Conservation (phyloP, 2,113 vertebrate species). For the Hemiscyllium ocellatum region DNA sequence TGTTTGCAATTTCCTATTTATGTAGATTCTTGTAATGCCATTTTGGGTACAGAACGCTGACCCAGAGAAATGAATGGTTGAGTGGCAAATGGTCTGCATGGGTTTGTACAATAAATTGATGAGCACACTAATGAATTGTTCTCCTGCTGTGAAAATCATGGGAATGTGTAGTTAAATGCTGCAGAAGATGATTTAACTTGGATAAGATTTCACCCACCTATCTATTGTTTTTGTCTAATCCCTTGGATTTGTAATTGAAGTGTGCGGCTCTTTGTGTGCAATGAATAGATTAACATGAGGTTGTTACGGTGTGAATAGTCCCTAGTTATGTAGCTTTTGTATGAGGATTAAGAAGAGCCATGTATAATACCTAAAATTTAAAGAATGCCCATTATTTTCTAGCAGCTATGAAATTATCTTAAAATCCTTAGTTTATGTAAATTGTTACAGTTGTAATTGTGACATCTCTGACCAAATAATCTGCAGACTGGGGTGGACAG, state of each 20-base stretch:
- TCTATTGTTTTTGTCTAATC: not conserved
- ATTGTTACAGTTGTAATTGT: not conserved
- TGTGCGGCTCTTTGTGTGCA: not conserved
- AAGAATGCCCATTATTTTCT: not conserved
- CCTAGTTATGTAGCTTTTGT: not conserved
- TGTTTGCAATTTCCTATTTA: not conserved
- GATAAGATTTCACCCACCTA: not conserved
- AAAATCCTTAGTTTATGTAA: not conserved
- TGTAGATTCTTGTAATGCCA: not conserved
- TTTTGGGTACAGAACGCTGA: not conserved
- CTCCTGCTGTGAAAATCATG: not conserved
- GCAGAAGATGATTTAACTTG: not conserved
- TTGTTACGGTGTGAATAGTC: not conserved
- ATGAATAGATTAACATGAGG: not conserved
- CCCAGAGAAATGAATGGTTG: not conserved
- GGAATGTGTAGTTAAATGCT: not conserved
- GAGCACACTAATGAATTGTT: not conserved
- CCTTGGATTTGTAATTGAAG: not conserved
- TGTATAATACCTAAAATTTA: not conserved
- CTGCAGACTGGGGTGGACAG: not conserved
- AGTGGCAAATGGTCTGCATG: not conserved
- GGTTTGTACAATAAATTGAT: not conserved
- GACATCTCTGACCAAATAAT: not conserved
- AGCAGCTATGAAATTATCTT: not conserved
- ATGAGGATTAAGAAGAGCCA: not conserved